Conservation (phyloP, 2,113 vertebrate genomes). For the Hippoglossus stenolepis region DNA sequence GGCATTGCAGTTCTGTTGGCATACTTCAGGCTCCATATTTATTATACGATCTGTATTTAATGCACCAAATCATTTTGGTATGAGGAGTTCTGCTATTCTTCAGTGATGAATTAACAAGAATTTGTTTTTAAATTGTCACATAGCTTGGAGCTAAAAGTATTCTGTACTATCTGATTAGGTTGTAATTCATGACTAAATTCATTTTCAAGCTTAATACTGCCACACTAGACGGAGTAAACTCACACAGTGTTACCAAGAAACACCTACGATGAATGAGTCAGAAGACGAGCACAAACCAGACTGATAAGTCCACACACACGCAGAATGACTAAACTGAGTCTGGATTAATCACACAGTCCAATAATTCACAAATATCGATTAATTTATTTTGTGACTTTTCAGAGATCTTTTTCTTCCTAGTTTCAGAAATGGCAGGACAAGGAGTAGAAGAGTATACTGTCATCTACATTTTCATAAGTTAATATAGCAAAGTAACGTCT, state of each 20-base stretch:
- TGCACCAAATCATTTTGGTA: no score
- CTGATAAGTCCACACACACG: neutral
- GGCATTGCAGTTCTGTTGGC: no score
- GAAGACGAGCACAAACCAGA: neutral
- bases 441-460: constrained; percentile 9
- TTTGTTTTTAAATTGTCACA: no score
- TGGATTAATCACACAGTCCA: constrained; percentile 49
- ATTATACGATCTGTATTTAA: no score
- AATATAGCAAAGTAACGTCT: constrained; percentile 20
- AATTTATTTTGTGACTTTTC: constrained; percentile 52
- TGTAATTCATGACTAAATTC: neutral
- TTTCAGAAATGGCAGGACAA: constrained; percentile 37
- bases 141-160: no score
- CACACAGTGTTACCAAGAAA: neutral
- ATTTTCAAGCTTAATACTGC: neutral
- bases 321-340: neutral
- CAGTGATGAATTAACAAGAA: no score
- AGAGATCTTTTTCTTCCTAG: neutral
- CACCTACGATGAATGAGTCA: neutral
- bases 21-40: no score
- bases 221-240: no score
- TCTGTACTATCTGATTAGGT: neutral
- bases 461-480: constrained; percentile 21
- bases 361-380: constrained; percentile 10
- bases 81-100: no score